phyloP scores from a whole-genome alignment of 2,888 invertebrate genomes.

The Caenorhabditis angaria region DNA sequence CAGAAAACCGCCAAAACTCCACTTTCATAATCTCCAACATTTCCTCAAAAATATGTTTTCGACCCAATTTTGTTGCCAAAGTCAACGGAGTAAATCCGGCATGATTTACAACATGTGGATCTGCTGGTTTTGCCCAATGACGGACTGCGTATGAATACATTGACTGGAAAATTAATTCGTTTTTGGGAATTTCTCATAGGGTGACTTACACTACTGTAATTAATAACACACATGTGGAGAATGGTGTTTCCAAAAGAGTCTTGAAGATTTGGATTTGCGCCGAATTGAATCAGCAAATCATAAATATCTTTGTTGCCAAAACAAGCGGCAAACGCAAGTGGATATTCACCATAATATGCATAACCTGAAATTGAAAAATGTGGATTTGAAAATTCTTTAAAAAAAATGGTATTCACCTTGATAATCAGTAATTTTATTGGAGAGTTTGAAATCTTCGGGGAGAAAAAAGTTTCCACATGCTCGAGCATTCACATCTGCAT shows the following conservation, averaged over 20 bases:
- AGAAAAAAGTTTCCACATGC: slow-evolving; percentile 94
- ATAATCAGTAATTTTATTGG: slow-evolving; percentile 85
- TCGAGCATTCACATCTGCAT: slow-evolving; percentile 89
- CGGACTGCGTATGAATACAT: slow-evolving; percentile 91
- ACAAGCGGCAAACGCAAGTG: slow-evolving; percentile 95
- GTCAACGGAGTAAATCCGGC: slow-evolving; percentile 93
- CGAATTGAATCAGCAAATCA: slow-evolving; percentile 88
- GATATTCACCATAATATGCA: slow-evolving; percentile 96
- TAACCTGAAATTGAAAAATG: slow-evolving; percentile 81
- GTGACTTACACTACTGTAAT: slow-evolving; percentile 86
- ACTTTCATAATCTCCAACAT: slow-evolving; percentile 87
- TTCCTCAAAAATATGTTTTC: slow-evolving; percentile 94
- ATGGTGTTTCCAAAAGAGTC: slow-evolving; percentile 98
- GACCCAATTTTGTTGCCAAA: slow-evolving; percentile 92
- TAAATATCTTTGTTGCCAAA: slow-evolving; percentile 96
- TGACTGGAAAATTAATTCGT: slow-evolving; percentile 31
- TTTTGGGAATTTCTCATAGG: not conserved
- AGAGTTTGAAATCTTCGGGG: slow-evolving; percentile 89
- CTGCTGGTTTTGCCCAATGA: slow-evolving; percentile 91
- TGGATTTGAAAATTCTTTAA: too few relatives aligned
- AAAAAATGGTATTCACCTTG: too few relatives aligned
- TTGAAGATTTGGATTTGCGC: slow-evolving; percentile 91
- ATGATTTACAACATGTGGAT: slow-evolving; percentile 87
- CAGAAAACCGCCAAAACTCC: slow-evolving; percentile 98
- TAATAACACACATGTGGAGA: slow-evolving; percentile 98